A percentile compares a stretch with the other conserved stretches of the same genome.
phyloP scores from a whole-genome alignment of 2,888 invertebrate species.

The Cheilosia urbana region DNA sequence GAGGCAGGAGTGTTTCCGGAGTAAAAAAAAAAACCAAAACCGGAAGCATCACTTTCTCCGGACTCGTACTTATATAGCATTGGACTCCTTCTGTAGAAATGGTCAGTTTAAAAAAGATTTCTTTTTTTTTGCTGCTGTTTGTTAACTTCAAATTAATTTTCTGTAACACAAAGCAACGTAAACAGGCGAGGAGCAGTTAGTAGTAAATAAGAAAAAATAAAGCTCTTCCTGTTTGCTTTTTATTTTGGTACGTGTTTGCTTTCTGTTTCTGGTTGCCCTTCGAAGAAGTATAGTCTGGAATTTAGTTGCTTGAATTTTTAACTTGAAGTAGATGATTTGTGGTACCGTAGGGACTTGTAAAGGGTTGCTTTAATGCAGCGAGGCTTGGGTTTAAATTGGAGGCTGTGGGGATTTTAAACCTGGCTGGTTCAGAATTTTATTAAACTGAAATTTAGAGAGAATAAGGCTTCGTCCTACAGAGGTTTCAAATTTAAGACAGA shows the following conservation, averaged over 20 bases:
- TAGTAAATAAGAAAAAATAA: conserved; percentile 44
- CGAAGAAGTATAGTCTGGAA: not conserved
- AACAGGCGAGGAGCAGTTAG: conserved; percentile 52
- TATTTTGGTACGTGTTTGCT: not conserved
- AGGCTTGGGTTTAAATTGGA: too few species aligned
- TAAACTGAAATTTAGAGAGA: too few species aligned
- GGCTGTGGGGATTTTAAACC: too few species aligned
- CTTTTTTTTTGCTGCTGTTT: conserved; percentile 4
- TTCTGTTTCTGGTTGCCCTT: not conserved
- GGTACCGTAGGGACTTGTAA: not conserved
- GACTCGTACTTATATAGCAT: not conserved
- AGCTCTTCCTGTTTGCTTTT: conserved; percentile 38
- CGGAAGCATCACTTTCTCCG: conserved; percentile 30
- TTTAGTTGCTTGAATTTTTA: conserved; percentile 1
- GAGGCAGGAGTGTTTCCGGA: not conserved
- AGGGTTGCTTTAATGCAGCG: too few species aligned
- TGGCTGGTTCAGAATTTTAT: too few species aligned
- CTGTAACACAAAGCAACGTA: conserved; percentile 36
- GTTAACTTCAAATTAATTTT: conserved; percentile 58
- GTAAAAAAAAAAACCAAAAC: conserved; percentile 28
- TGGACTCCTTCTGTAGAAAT: conserved; percentile 42
- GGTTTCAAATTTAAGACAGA: too few species aligned
- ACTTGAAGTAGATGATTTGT: not conserved
- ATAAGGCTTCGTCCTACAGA: too few species aligned
- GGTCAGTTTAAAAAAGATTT: conserved; percentile 56